phyloP scores from a whole-genome alignment of 2,797 vertebrate species.

The Dicrostonyx torquatus region DNA sequence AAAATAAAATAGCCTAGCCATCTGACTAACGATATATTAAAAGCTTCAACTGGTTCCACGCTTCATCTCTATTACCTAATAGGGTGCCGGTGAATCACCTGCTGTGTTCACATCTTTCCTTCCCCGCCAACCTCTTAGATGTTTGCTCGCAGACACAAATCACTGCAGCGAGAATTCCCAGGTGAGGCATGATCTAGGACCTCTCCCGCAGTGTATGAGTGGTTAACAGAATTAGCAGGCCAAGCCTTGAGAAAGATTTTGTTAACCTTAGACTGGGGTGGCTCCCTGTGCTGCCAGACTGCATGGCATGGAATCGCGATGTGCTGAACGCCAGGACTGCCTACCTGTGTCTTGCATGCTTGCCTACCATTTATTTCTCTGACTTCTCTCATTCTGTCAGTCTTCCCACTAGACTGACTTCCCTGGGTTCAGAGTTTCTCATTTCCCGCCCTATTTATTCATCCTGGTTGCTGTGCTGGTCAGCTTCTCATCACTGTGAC shows the following conservation, averaged over 20 bases:
- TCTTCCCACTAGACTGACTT: neutral
- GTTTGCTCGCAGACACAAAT: neutral
- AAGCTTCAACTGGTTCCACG: neutral
- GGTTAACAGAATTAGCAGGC: neutral
- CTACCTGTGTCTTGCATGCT: neutral
- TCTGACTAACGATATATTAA: constrained; percentile 6
- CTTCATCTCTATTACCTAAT: neutral
- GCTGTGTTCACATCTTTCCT: neutral
- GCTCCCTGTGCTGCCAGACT: neutral
- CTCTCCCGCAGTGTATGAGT: neutral
- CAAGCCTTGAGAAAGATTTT: neutral
- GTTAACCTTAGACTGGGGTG: neutral
- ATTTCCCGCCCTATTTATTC: neutral
- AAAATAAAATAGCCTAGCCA: neutral
- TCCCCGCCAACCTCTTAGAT: neutral
- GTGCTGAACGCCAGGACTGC: neutral
- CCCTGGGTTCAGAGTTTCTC: neutral
- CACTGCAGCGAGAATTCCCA: neutral
- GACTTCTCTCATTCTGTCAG: neutral
- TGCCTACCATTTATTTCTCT: constrained; percentile 28
- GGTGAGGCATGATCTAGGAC: neutral
- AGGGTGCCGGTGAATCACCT: neutral
- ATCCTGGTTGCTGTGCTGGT: neutral
- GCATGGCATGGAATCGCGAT: neutral
- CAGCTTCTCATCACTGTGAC: neutral